Evolutionary conservation across 2,797 vertebrate species (phyloP).

Genomic region (Channa striata): DNA sequence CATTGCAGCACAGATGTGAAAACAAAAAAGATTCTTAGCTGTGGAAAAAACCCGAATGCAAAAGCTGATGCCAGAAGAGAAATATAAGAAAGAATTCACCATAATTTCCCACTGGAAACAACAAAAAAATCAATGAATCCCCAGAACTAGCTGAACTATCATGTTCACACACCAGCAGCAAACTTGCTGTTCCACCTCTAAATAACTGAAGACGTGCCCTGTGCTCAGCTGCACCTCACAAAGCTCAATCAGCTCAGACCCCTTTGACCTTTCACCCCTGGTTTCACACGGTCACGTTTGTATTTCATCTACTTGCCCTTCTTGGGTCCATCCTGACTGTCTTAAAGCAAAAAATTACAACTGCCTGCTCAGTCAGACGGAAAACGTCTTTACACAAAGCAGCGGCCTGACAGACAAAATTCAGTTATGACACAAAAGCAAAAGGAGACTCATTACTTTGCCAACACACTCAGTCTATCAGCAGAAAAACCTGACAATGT

Average conservation of each 20-base stretch:
- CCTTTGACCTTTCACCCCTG: conserved; percentile 48
- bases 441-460: conserved; percentile 39
- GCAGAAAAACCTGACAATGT: conserved; percentile 20
- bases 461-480: conserved; percentile 24
- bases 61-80: not conserved
- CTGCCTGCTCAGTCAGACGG: conserved; percentile 50
- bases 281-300: conserved; percentile 3
- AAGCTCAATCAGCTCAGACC: conserved; percentile 18
- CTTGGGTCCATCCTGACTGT: conserved; percentile 44
- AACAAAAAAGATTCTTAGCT: no score
- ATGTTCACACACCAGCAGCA: no score
- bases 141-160: no score
- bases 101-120: no score
- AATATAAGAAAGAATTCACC: not conserved
- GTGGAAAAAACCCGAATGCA: not conserved
- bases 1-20: not conserved
- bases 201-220: not conserved
- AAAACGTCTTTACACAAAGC: conserved; percentile 57
- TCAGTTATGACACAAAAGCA: conserved; percentile 44
- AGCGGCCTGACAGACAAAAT: conserved; percentile 31
- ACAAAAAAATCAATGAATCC: no score
- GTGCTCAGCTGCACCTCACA: conserved; percentile 41
- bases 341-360: conserved; percentile 60
- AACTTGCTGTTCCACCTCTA: no score
- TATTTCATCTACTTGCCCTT: conserved; percentile 40